Conservation (phyloP, 2,113 vertebrate species). For the Burhinus oedicnemus region DNA sequence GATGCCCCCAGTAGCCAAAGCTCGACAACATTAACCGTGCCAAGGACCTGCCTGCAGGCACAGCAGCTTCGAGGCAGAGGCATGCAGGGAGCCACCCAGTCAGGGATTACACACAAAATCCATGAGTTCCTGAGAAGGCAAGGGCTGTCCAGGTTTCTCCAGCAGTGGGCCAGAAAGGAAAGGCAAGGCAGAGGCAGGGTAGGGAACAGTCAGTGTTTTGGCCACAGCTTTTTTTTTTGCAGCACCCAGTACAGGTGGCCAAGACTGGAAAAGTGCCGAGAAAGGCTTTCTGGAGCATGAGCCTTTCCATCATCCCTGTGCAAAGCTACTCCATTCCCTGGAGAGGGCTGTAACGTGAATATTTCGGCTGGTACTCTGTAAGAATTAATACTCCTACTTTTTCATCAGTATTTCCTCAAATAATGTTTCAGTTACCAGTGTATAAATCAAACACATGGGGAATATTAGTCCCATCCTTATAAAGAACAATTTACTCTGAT, state of each 20-base stretch:
- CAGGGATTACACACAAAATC: neutral
- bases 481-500: slow-evolving; percentile 60
- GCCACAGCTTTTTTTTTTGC: neutral
- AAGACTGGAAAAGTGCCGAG: neutral
- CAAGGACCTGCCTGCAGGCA: neutral
- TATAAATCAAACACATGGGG: slow-evolving; percentile 48
- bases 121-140: neutral
- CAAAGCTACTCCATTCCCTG: neutral
- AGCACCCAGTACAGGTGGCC: neutral
- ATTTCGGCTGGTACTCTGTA: neutral
- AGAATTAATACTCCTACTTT: slow-evolving; percentile 21
- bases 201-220: neutral
- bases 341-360: neutral
- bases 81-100: fast-evolving
- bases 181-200: neutral
- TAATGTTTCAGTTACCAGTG: neutral
- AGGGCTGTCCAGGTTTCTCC: neutral
- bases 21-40: neutral
- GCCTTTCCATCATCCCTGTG: neutral
- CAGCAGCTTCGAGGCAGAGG: fast-evolving
- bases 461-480: slow-evolving; percentile 48
- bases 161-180: neutral
- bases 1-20: neutral
- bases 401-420: slow-evolving; percentile 43
- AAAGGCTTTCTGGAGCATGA: neutral